Conservation (phyloP, 2,113 vertebrate species). For the Rynchops niger region DNA sequence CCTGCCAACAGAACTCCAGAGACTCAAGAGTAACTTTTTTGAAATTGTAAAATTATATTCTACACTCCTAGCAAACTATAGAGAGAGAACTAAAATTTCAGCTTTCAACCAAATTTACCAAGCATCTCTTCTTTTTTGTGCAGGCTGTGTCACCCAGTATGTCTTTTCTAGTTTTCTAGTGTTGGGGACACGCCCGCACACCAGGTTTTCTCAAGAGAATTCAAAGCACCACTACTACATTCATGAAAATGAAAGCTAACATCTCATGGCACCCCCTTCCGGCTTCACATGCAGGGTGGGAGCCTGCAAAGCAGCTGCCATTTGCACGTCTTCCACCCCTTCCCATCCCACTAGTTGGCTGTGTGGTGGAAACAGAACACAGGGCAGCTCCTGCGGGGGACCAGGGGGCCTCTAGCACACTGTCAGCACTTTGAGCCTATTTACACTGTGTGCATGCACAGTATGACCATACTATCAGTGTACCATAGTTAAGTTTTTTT, state of each 20-base stretch:
- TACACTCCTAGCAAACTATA: neutral
- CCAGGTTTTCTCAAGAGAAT: neutral
- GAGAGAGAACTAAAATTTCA: neutral
- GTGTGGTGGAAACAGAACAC: neutral
- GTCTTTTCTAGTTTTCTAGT: neutral
- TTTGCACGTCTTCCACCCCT: neutral
- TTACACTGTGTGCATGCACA: neutral
- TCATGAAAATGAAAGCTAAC: neutral
- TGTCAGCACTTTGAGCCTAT: neutral
- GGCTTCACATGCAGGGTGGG: neutral
- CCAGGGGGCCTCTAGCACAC: neutral
- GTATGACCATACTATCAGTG: neutral
- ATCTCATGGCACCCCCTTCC: neutral
- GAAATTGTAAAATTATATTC: neutral
- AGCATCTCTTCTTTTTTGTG: neutral
- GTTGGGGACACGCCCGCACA: neutral
- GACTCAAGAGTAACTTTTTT: neutral
- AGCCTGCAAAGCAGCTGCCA: neutral
- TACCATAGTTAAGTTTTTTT: neutral
- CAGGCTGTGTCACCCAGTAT: neutral
- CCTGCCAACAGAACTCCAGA: neutral
- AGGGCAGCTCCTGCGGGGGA: neutral
- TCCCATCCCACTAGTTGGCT: neutral
- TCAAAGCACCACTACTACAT: neutral
- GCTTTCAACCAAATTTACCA: neutral